These are phyloP conservation scores for Plutomurus gul DNA, from an alignment of 1,140 invertebrate genomes.

Conservation along the genomic window DNA sequence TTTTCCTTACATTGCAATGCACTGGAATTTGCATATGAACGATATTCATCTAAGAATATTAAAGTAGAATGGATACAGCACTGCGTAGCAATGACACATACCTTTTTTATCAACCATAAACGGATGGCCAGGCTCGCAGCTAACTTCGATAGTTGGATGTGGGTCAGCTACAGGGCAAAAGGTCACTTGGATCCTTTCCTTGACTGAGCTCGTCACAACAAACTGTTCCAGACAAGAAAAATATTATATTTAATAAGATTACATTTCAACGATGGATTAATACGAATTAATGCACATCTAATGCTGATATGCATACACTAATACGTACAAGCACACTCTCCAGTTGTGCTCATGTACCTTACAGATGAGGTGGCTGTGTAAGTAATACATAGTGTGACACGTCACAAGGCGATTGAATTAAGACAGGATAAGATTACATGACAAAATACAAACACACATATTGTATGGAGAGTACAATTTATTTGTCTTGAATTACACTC, in stretches of 20 bases:
- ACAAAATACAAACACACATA: neutral
- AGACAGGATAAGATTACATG: neutral
- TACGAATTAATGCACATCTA: neutral
- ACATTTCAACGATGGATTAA: neutral
- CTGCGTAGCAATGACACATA: constrained; percentile 46
- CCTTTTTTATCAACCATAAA: constrained; percentile 60
- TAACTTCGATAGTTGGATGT: constrained; percentile 54
- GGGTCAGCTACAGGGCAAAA: constrained; percentile 49
- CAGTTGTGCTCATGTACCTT: too few species aligned
- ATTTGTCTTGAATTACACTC: neutral
- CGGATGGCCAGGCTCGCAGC: constrained; percentile 57
- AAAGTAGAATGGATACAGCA: neutral
- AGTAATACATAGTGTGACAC: neutral
- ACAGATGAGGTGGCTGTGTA: too few species aligned
- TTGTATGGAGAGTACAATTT: neutral
- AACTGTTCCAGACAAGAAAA: constrained; percentile 38
- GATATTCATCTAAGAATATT: neutral
- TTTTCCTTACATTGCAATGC: neutral
- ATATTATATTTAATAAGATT: neutral
- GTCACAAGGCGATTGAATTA: neutral
- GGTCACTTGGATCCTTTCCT: constrained; percentile 54
- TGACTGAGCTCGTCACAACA: constrained; percentile 52
- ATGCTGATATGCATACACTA: neutral
- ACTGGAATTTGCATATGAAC: neutral
- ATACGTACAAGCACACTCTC: too few species aligned